phyloP scores from a whole-genome alignment of 2,113 vertebrate species.

The Tragelaphus scriptus region DNA sequence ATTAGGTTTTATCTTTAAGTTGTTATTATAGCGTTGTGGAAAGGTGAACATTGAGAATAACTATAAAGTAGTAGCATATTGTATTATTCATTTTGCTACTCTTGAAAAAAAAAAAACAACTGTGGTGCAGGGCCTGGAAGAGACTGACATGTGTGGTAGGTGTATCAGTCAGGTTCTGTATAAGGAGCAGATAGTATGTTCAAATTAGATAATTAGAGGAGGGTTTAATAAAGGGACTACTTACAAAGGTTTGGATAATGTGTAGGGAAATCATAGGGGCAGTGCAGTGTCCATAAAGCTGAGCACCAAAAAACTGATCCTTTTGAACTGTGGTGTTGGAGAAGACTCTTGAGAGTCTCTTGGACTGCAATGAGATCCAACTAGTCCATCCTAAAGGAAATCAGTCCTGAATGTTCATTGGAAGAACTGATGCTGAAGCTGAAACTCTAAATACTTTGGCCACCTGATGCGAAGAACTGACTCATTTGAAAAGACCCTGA shows the following conservation, averaged over 20 bases:
- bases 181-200: slow-evolving; percentile 22
- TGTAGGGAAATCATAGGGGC: background rate
- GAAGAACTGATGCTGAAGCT: background rate
- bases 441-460: background rate
- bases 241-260: background rate
- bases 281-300: background rate
- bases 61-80: background rate
- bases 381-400: background rate
- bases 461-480: background rate
- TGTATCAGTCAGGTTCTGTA: slow-evolving; percentile 21
- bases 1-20: slow-evolving; percentile 62
- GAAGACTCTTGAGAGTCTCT: background rate
- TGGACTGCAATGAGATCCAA: background rate
- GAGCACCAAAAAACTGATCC: background rate
- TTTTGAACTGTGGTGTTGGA: background rate
- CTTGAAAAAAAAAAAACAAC: background rate
- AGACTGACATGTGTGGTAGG: background rate
- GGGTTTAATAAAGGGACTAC: slow-evolving; percentile 2
- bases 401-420: background rate
- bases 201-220: slow-evolving; percentile 33
- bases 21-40: slow-evolving; percentile 58
- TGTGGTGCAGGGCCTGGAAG: background rate
- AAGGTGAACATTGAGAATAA: slow-evolving; percentile 50
- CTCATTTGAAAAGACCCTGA: background rate
- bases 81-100: slow-evolving; percentile 25